phyloP scores from a whole-genome alignment of 2,113 vertebrate genomes.

The Casuarius casuarius region DNA sequence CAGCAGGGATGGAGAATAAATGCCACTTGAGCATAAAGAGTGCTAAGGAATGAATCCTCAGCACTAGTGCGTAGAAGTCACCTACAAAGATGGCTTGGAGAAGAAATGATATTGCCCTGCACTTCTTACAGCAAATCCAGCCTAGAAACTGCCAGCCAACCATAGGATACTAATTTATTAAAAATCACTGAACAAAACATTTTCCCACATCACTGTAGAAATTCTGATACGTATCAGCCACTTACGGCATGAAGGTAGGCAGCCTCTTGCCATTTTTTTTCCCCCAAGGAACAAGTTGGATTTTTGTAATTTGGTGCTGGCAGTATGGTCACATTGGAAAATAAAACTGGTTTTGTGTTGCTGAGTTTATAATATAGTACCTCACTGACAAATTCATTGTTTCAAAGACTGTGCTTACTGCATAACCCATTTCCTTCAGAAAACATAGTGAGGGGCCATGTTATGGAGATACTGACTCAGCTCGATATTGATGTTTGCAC shows the following conservation, averaged over 20 bases:
- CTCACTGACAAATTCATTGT: conserved; percentile 33
- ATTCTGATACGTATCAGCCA: neutral
- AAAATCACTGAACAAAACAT: neutral
- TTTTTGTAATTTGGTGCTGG: neutral
- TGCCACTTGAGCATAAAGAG: neutral
- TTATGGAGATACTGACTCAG: neutral
- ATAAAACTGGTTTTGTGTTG: conserved; percentile 18
- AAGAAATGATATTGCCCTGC: neutral
- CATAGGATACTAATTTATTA: neutral
- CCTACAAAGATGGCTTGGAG: neutral
- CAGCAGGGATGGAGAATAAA: neutral
- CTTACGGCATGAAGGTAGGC: neutral
- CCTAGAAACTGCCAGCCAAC: neutral
- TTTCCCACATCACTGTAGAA: neutral
- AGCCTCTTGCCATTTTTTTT: neutral
- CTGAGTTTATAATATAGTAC: conserved; percentile 21
- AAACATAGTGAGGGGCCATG: neutral
- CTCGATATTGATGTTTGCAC: neutral
- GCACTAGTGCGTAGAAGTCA: neutral
- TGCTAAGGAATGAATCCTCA: neutral
- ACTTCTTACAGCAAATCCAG: neutral
- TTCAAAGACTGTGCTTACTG: conserved; percentile 1
- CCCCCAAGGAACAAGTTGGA: neutral
- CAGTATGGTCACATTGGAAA: conserved; percentile 14
- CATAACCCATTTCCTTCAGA: conserved; percentile 22